Conservation (phyloP, 1,140 invertebrate genomes). For the Bombyx mori region ASM3026992v2 NC_085123.1:11010001-11010500, state of each 20-base stretch:
- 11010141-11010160: slow-evolving; percentile 46
- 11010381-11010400: slow-evolving; percentile 24
- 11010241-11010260: slow-evolving; percentile 56
- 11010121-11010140: slow-evolving; percentile 55
- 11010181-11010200: slow-evolving; percentile 63
- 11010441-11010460: slow-evolving; percentile 34
- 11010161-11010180: slow-evolving; percentile 36
- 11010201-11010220: slow-evolving; percentile 61
- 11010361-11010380: slow-evolving; percentile 14
- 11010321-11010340: too few species aligned
- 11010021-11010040: slow-evolving; percentile 55
- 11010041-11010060: slow-evolving; percentile 67
- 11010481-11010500: slow-evolving; percentile 49
- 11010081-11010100: slow-evolving; percentile 64
- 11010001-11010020: slow-evolving; percentile 13
- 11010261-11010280: slow-evolving; percentile 55
- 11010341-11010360: too few species aligned
- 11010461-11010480: slow-evolving; percentile 35
- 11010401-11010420: slow-evolving; percentile 7
- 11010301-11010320: too few species aligned
- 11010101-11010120: slow-evolving; percentile 67
- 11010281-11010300: slow-evolving; percentile 18
- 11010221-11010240: slow-evolving; percentile 66
- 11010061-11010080: slow-evolving; percentile 62
- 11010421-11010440: slow-evolving; percentile 35